phyloP scores from a whole-genome alignment of 2,113 vertebrate species.

The Seriola aureovittata region DNA sequence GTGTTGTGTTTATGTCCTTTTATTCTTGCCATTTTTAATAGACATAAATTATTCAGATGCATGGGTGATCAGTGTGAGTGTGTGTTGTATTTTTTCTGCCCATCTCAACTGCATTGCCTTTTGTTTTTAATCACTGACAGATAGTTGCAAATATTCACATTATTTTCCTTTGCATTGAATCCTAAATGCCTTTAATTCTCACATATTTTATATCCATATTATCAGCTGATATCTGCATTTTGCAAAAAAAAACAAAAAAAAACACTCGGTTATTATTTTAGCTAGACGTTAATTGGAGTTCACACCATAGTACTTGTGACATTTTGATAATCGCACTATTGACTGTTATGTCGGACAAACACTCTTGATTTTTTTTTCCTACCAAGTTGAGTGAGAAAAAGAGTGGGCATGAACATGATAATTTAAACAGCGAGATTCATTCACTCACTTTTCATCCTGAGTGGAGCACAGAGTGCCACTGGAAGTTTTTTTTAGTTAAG shows the following conservation, averaged over 20 bases:
- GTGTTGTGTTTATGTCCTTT: not conserved
- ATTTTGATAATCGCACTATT: constrained; percentile 85
- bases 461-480: constrained; percentile 70
- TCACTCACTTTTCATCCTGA: constrained; percentile 79
- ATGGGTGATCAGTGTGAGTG: not conserved
- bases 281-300: constrained; percentile 81
- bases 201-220: constrained; percentile 31
- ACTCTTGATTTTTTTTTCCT: constrained; percentile 71
- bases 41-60: constrained; percentile 39
- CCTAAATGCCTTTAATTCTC: not conserved
- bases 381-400: constrained; percentile 85
- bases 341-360: constrained; percentile 85
- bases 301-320: constrained; percentile 83
- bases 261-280: constrained; percentile 68
- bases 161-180: constrained; percentile 16
- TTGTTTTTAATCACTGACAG: constrained; percentile 48
- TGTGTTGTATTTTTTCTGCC: constrained; percentile 17
- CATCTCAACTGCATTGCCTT: constrained; percentile 16
- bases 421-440: constrained; percentile 85
- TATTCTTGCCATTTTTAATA: not conserved
- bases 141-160: constrained; percentile 51
- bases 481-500: constrained; percentile 64
- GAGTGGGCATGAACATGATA: constrained; percentile 84
- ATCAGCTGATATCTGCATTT: constrained; percentile 49
- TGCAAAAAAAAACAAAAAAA: constrained; percentile 14